These are phyloP conservation scores for Lanius collurio DNA, from an alignment of 2,113 vertebrate species.

Conservation along the genomic window DNA sequence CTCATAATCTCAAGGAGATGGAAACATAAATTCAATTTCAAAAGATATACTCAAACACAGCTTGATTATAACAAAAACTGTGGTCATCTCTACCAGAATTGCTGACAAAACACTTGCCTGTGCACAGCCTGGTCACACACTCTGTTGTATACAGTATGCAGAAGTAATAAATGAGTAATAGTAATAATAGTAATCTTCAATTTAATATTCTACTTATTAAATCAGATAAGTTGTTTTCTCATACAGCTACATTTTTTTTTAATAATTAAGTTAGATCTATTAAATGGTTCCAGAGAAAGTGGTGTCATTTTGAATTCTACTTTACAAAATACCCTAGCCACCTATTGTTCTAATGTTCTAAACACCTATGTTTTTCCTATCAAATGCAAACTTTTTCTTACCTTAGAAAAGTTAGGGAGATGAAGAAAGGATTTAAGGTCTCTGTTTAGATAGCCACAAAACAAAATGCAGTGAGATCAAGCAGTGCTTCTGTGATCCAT, in stretches of 20 bases:
- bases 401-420: not conserved
- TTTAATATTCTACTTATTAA: not conserved
- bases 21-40: not conserved
- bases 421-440: not conserved
- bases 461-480: not conserved
- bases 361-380: not conserved
- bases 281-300: not conserved
- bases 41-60: not conserved
- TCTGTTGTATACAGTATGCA: not conserved
- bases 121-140: not conserved
- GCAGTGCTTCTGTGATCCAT: not conserved
- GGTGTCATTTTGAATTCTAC: not conserved
- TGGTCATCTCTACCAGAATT: not conserved
- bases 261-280: not conserved
- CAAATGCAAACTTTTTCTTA: not conserved
- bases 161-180: not conserved
- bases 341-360: not conserved
- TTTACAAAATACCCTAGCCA: not conserved
- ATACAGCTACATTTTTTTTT: not conserved
- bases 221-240: not conserved
- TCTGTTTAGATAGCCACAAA: not conserved
- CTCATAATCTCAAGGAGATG: not conserved
- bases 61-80: not conserved
- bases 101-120: not conserved
- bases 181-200: not conserved